phyloP scores from a whole-genome alignment of 2,797 vertebrate species.

The Geotria australis region DNA sequence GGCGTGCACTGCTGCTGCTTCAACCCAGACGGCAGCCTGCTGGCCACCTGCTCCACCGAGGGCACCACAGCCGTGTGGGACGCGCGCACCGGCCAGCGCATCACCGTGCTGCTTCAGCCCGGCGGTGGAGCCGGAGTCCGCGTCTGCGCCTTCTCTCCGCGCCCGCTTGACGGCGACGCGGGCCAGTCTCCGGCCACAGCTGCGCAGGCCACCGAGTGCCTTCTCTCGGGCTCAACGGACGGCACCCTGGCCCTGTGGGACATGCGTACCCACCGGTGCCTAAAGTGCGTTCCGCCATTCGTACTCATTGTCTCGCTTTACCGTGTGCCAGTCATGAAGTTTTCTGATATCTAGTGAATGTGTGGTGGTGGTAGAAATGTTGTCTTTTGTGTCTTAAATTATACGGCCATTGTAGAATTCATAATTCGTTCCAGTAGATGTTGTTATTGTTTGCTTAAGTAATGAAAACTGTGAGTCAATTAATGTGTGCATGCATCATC shows the following conservation, averaged over 20 bases:
- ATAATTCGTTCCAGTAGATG: no score
- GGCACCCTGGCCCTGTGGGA: conserved; percentile 53
- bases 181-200: no score
- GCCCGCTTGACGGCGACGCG: conserved; percentile 5
- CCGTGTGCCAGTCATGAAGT: not conserved
- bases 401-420: no score
- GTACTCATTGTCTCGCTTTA: not conserved
- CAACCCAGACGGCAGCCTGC: conserved; percentile 31
- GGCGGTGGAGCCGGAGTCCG: conserved; percentile 40
- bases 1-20: conserved; percentile 77
- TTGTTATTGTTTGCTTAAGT: no score
- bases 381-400: no score
- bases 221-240: conserved; percentile 47
- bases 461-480: no score
- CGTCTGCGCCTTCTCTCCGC: conserved; percentile 38
- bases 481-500: no score
- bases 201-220: not conserved
- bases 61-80: conserved; percentile 44
- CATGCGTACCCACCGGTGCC: conserved; percentile 14
- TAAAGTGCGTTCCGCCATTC: conserved; percentile 15
- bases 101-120: conserved; percentile 28
- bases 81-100: conserved; percentile 14
- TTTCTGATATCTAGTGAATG: not conserved
- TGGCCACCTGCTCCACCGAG: conserved; percentile 70
- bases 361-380: not conserved